Percentiles rank a stretch among this genome's conserved stretches.
Evolutionary conservation across 2,797 vertebrate species (phyloP).

Genomic region (Oceanodroma leucorhoa): DNA sequence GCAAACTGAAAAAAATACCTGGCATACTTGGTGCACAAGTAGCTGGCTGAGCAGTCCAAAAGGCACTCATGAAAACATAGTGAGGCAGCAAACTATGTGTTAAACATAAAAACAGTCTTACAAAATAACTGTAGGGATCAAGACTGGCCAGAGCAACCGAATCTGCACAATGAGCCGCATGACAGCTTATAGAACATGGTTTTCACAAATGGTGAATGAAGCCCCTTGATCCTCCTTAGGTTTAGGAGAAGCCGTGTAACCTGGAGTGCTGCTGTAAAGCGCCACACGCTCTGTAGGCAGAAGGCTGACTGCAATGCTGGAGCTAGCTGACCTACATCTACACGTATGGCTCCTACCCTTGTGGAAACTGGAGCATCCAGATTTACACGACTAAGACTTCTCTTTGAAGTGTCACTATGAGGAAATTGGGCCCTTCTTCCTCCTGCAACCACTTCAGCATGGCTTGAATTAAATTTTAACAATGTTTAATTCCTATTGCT

Average conservation of each 20-base stretch:
- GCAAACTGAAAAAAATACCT: background rate
- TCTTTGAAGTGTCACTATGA: conserved; percentile 25
- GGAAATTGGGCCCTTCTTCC: background rate
- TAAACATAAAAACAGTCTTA: background rate
- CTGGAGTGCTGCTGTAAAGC: background rate
- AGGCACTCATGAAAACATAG: background rate
- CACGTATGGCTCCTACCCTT: background rate
- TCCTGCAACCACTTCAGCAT: background rate
- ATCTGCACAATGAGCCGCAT: background rate
- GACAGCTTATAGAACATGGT: background rate
- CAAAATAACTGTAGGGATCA: background rate
- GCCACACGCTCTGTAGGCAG: background rate
- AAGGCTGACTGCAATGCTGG: background rate
- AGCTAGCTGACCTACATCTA: background rate
- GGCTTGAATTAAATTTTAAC: background rate
- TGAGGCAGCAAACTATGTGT: background rate
- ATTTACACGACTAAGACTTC: background rate
- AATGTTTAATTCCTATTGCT: background rate
- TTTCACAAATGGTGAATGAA: background rate
- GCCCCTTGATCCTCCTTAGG: fast-evolving
- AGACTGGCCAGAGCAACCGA: background rate
- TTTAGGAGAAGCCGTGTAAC: background rate
- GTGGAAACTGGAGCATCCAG: conserved; percentile 21
- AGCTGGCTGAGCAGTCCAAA: background rate
- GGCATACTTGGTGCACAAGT: background rate